Base-by-base conservation (phyloP, 2,113 vertebrate genomes). In the zebrafish (Danio rerio) region DNA sequence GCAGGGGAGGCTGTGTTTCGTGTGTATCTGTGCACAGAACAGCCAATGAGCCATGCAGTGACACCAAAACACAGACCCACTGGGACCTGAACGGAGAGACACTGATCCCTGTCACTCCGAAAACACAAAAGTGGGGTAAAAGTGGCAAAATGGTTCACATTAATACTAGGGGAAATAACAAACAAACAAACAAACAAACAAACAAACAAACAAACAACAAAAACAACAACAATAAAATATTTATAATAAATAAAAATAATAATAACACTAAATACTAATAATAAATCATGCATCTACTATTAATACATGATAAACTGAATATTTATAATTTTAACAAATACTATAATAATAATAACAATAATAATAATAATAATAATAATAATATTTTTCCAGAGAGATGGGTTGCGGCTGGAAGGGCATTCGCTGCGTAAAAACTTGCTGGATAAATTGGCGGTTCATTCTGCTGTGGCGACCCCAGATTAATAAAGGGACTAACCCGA, bases 1-100 rank as follows among this genome's bases (percentile, higher is more conserved):
- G 79, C 78, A 78, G 81, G 79, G 80, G 85, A 72, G 83, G 72
- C 7, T 72, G 72, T 78, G 45, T 75, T 84, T 83, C 75, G 66
- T 18, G 80, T 40, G 74, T 58, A 12, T 69, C 78, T 58, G 71
- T 84, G 80, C 85, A 81, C 75, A 42, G 73, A 62, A 59, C 45
- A 78, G 81, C 82, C 87, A 88, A 87, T 82, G 91, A 89, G 89
- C 84, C 85, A 18, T 87, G 83, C 53, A 18, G 68, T 59, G 84
- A 80, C 62, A 49, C 42, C 76, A 21, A 80, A 31, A 31, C 31
- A 31, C 59, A 69, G 76, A 73, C 12, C 84, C 75, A 80, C 11
- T 15, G 42, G 77, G 56, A 78, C 15, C 12, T n/a, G 58, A 47
- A 5, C 11, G 31, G 31, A 65, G 58, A 76, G 47, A 71, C 76